phyloP scores from a whole-genome alignment of 2,113 vertebrate species.

The Notiomystis cincta region DNA sequence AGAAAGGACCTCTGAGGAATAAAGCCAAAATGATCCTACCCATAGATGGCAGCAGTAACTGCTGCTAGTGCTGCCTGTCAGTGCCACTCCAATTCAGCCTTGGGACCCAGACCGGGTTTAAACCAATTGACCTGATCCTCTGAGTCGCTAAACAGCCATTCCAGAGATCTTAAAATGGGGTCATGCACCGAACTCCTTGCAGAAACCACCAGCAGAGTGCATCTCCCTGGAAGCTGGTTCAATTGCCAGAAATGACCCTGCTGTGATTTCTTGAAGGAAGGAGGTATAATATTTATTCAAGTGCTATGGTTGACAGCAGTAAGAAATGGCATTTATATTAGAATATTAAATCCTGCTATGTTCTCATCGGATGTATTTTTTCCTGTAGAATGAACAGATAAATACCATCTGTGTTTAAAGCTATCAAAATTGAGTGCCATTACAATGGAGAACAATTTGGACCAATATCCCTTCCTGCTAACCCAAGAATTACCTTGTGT shows the following conservation, averaged over 20 bases:
- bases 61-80: neutral
- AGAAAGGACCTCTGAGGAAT: neutral
- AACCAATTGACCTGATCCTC: neutral
- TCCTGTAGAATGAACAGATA: neutral
- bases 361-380: neutral
- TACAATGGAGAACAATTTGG: neutral
- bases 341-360: neutral
- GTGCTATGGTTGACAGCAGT: neutral
- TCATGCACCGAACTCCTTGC: neutral
- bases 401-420: neutral
- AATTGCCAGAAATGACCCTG: neutral
- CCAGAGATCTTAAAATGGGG: neutral
- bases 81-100: neutral
- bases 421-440: neutral
- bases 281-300: neutral
- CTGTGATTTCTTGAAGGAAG: neutral
- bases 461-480: neutral
- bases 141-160: neutral
- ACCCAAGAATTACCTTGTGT: neutral
- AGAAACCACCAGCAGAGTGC: neutral
- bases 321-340: neutral
- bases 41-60: conserved; percentile 60
- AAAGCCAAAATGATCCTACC: neutral
- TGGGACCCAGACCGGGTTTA: neutral
- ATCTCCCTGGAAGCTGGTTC: neutral